Conservation (phyloP, 64 coral and sea anemone species). For the Astreopora myriophthalma region DNA sequence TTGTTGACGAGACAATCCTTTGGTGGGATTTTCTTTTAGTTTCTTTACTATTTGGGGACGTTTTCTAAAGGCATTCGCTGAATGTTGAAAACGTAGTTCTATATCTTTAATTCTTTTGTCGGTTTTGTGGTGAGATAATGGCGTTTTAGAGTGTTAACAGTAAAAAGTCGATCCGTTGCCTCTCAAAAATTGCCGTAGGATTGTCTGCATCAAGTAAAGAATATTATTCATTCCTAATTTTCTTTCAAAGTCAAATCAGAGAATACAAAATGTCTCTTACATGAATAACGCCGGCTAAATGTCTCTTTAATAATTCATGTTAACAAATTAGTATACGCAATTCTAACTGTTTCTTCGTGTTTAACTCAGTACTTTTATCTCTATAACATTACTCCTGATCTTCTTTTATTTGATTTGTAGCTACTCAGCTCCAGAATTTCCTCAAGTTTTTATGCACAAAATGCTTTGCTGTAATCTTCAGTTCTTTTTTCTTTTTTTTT, state of each 20-base stretch:
- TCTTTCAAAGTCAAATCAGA: background rate
- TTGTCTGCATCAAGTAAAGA: background rate
- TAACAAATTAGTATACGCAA: background rate
- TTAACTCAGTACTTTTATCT: background rate
- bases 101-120: background rate
- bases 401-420: background rate
- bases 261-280: no score
- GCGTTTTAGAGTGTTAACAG: background rate
- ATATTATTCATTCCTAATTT: background rate
- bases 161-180: background rate
- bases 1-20: background rate
- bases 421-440: background rate
- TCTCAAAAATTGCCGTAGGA: no score
- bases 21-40: background rate
- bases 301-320: background rate
- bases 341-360: background rate
- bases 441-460: background rate
- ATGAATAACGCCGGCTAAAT: background rate
- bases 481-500: background rate
- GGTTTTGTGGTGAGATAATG: background rate
- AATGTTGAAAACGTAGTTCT: background rate
- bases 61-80: background rate
- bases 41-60: background rate
- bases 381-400: conserved; percentile 23
- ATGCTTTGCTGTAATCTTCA: background rate